Evolutionary conservation across 2,113 vertebrate species (phyloP).

Genomic region (Scatophagus argus): DNA sequence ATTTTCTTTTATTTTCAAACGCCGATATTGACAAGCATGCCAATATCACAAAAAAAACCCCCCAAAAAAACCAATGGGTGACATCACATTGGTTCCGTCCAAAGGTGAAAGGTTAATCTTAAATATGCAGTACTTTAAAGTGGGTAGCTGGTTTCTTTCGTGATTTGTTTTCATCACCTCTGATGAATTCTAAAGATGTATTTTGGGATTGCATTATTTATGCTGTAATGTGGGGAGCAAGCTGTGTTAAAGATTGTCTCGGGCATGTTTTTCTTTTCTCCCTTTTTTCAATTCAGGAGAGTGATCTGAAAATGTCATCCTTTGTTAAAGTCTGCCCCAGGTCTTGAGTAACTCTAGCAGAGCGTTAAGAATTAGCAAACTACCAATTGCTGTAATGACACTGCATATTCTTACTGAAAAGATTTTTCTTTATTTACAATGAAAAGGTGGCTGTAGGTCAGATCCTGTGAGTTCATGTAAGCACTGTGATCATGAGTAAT

Average conservation of each 20-base stretch:
- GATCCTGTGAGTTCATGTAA: slow-evolving; percentile 22
- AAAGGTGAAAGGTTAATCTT: slow-evolving; percentile 33
- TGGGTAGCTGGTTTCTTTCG: slow-evolving; percentile 34
- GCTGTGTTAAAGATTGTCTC: slow-evolving; percentile 57
- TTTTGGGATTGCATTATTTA: slow-evolving; percentile 64
- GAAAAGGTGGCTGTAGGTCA: slow-evolving; percentile 32
- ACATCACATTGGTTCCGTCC: too few species aligned
- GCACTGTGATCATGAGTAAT: slow-evolving; percentile 26
- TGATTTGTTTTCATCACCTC: slow-evolving; percentile 35
- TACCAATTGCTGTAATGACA: slow-evolving; percentile 66
- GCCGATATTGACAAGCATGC: too few species aligned
- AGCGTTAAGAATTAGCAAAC: slow-evolving; percentile 77
- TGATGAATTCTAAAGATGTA: slow-evolving; percentile 48
- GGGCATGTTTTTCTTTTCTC: slow-evolving; percentile 45
- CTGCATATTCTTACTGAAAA: slow-evolving; percentile 51
- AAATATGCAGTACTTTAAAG: slow-evolving; percentile 6
- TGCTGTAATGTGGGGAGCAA: slow-evolving; percentile 25
- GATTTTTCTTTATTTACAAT: slow-evolving; percentile 41
- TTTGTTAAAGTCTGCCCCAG: slow-evolving; percentile 71
- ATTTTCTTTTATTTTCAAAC: too few species aligned
- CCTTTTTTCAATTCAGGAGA: slow-evolving; percentile 67
- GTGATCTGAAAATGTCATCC: slow-evolving; percentile 81
- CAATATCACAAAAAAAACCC: too few species aligned
- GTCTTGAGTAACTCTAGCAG: slow-evolving; percentile 67
- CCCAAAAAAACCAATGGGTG: too few species aligned